Evolutionary conservation across 2,113 vertebrate genomes (phyloP), one percentile per base, ranked within the genome.

Genomic region (Cebus imitator): DNA sequence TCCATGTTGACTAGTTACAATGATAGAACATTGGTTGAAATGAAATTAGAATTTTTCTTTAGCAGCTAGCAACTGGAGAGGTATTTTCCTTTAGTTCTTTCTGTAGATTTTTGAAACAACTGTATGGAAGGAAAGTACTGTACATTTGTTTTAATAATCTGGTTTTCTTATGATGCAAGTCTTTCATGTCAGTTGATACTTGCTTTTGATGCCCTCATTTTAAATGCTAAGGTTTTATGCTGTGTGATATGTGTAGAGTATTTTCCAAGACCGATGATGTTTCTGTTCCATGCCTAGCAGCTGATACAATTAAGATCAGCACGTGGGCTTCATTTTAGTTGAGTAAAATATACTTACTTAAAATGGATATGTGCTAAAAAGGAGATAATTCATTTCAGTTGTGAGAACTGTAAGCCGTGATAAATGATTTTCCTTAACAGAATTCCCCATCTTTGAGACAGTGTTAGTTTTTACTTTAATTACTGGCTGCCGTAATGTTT

Each of bases 401-500:
- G 98, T 98, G 98, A 98, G 97, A 98, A 98, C 98, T 98, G 98
- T 98, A 98, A 98, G 99, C 98, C 97, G 97, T 99, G 99, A 99
- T 99, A 99, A 99, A 99, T 99, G 98, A 98, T 99, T 99, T 99
- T 99, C 98, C 98, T 98, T 98, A 98, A 97, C 98, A 99, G 99
- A 99, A 99, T 99, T 99, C 99, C 99, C 99, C 98, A 99, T 99
- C 99, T 99, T 99, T 99, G 98, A 99, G 99, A 99, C 99, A 99
- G 99, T 99, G 99, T 99, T 99, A 99, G 99, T 99, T 99, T 99
- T 99, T 99, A 98, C 99, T 99, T 99, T 99, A 99, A 99, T 99
- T 99, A 99, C 99, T 98, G 99, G 98, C 99, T 98, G 98, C 99
- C 96, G 99, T 99, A 99, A 99, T 99, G 99, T 99, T 99, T 99